Base-by-base conservation (phyloP, 2,888 invertebrate genomes). In the Allygus modestus region DNA sequence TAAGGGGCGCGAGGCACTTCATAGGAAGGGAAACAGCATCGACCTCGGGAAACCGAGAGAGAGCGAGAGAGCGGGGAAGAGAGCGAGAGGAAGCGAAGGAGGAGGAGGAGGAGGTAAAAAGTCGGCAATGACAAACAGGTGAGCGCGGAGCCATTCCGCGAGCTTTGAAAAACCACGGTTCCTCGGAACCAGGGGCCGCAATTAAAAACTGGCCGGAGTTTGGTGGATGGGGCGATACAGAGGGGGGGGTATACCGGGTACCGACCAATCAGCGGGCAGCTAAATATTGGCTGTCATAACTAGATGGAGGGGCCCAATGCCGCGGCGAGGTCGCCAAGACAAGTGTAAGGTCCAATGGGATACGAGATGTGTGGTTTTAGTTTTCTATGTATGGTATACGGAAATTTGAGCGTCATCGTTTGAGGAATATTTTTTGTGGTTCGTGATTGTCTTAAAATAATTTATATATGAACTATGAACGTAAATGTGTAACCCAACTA, bases 81-180 rank as follows among this genome's bases (percentile, higher is more conserved):
- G 51, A 41, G 69, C 51, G 79, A 77, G 71, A 77, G 82, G 81
- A 54, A 82, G 71, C n/a, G 61, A 23, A 46, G 46, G 33, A 31
- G 9, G 71, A 54, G 61, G 58, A 77, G 81, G 41, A 61, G 79
- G 65, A 51, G 79, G 69, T 26, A 73, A 81, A 79, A 69, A 69
- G 79, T 46, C 43, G 51, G 79, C 51, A 61, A 79, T 28, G 54
- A 73, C 54, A 28, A 58, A 61, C 31, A 69, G 54, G 69, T 82
- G 65, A 31, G 26, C 31, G 26, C 15, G 31, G 26, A 46, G 46
- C 75, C 75, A 77, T 77, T 77, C 75, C 46, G 28, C 23, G 23
- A 46, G 17, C 28, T 28, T 17, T 46, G 75, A 77, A 77, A 77
- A 77, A 77, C 75, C 1, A 26, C 46, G 41, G 75, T 37, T 77